Base-by-base conservation (phyloP, 2,888 invertebrate genomes). In the Leptinotarsa tumamoca region DNA sequence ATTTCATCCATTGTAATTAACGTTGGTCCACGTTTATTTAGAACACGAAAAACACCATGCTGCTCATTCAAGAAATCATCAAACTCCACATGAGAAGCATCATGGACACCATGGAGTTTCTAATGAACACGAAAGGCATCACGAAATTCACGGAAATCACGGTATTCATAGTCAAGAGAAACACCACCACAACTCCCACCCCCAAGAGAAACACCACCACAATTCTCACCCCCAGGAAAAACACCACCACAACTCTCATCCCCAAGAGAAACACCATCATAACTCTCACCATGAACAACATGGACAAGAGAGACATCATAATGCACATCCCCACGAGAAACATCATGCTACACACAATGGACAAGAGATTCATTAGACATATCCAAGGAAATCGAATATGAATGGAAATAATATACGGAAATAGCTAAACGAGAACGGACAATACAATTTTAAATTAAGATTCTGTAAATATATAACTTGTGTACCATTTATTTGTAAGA, bases 141-240 rank as follows among this genome's bases (percentile, higher is more conserved):
- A 71, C 15, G 63, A 13, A 4, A n/a, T 17, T n/a, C 61, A 67
- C 7, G 15, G 51, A 10, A 18, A 52, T 49, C 73, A 69, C 17
- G 49, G 51, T 17, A 27, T 21, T 17, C 68, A 58, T 43, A 17
- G 17, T 33, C 67, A 72, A 67, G 72, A 73, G 49, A 72, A 67
- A 69, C 75, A 79, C 51, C 74, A 52, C 10, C 73, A 73, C 43
- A 23, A 51, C 4, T 43, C 18, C 14, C 68, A 58, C 49, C 14
- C 51, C 23, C 70, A 74, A 67, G 72, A 73, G 49, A 72, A 70
- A 67, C 73, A 79, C 61, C 74, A 77, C n/a, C 49, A 63, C 1
- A 43, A 49, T 1, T 33, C 49, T 21, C 68, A 56, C 52, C 14
- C 33, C 50, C 68, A 73, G 68, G 72, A 73, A 51, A 72, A 69